phyloP scores from a whole-genome alignment of 2,797 vertebrate species.

The Sebastes minor region DNA sequence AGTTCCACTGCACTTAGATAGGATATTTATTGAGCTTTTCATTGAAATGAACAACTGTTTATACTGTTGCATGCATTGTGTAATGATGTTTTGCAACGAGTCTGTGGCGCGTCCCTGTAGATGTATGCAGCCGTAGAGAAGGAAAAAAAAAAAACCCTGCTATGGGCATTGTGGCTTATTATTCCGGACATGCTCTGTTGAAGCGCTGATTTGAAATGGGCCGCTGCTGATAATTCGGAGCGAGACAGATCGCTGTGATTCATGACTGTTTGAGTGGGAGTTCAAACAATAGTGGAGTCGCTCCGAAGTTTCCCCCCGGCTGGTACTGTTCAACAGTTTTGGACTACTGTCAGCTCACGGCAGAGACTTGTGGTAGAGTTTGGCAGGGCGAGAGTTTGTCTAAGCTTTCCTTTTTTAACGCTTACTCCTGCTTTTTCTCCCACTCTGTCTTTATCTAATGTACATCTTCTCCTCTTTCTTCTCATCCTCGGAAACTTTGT shows the following conservation, averaged over 20 bases:
- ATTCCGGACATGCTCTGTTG: conserved; percentile 68
- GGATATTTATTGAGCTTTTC: conserved; percentile 69
- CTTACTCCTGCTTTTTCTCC: neutral
- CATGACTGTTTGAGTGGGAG: conserved; percentile 55
- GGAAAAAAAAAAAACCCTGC: neutral
- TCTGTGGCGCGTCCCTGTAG: conserved; percentile 12
- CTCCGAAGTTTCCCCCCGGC: conserved; percentile 39
- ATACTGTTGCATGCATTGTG: conserved; percentile 56
- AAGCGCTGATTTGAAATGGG: conserved; percentile 55
- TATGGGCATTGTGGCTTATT: conserved; percentile 58
- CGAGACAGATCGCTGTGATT: conserved; percentile 49
- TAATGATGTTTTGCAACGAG: conserved; percentile 68
- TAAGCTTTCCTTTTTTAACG: conserved; percentile 15
- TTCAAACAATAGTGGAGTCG: conserved; percentile 54
- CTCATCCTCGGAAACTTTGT: neutral
- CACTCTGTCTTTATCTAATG: neutral
- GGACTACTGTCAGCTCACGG: conserved; percentile 22
- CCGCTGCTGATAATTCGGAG: conserved; percentile 42
- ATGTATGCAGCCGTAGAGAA: conserved; percentile 6
- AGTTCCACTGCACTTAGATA: conserved; percentile 17
- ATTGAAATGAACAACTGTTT: conserved; percentile 68
- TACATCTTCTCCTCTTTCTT: neutral
- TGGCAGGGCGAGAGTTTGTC: conserved; percentile 21
- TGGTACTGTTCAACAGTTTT: conserved; percentile 53
- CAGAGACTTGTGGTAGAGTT: conserved; percentile 28